Conservation (phyloP, 2,888 invertebrate genomes). For the Callinectes sapidus region DNA sequence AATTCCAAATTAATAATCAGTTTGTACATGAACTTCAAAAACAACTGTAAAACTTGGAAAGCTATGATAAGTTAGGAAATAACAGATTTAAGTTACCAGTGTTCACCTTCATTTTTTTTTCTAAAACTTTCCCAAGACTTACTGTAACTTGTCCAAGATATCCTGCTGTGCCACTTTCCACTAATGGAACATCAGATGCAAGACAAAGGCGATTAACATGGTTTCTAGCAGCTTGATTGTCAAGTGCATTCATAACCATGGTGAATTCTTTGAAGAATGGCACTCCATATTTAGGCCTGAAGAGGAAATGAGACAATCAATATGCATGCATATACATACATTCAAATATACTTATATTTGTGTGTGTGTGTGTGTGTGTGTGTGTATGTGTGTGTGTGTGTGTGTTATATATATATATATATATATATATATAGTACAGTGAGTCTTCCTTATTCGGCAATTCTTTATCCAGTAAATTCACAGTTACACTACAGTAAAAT, state of each 20-base stretch:
- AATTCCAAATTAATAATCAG: too few relatives aligned
- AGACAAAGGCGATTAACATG: slow-evolving; percentile 99
- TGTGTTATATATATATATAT: too few relatives aligned
- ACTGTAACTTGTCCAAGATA: slow-evolving; percentile 90
- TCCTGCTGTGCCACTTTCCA: slow-evolving; percentile 98
- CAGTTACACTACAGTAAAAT: too few relatives aligned
- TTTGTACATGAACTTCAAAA: too few relatives aligned
- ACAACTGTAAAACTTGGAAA: too few relatives aligned
- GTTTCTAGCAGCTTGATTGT: slow-evolving; percentile 96
- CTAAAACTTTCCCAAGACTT: slow-evolving; percentile 70
- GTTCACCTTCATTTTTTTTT: not conserved
- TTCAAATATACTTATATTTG: not conserved
- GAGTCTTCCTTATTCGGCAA: too few relatives aligned
- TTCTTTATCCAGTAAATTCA: too few relatives aligned
- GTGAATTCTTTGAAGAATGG: slow-evolving; percentile 93
- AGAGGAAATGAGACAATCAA: slow-evolving; percentile 73
- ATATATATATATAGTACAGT: too few relatives aligned
- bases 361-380: too few relatives aligned
- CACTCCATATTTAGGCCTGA: slow-evolving; percentile 90
- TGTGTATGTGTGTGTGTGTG: too few relatives aligned
- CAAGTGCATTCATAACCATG: slow-evolving; percentile 96
- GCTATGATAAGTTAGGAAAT: not conserved
- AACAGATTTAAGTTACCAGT: not conserved
- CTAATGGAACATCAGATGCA: slow-evolving; percentile 92
- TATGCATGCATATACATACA: not conserved